Evolutionary conservation across 1,140 invertebrate genomes (phyloP).

Genomic region (Eufriesea mexicana): DNA sequence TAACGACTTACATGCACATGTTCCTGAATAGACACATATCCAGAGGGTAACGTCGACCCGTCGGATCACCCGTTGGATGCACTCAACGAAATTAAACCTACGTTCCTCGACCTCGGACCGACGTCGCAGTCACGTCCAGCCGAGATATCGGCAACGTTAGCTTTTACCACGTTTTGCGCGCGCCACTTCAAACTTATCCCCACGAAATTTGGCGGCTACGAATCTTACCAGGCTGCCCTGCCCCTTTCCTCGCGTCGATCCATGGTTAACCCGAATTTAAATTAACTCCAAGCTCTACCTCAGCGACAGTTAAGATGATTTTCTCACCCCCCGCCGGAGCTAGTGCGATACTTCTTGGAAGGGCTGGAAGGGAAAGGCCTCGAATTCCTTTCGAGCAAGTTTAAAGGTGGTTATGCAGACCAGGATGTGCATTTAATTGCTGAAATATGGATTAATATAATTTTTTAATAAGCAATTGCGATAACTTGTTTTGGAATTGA

Average conservation of each 20-base stretch:
- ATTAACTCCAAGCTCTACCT: background rate
- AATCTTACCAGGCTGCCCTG: background rate
- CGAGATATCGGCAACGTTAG: constrained; percentile 57
- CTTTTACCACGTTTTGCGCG: constrained; percentile 61
- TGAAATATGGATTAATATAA: too few species aligned
- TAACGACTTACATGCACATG: constrained; percentile 30
- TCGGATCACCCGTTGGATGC: constrained; percentile 76
- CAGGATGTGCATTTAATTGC: too few species aligned
- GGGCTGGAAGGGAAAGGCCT: too few species aligned
- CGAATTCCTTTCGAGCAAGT: too few species aligned
- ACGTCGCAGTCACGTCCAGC: constrained; percentile 63
- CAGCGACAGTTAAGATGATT: background rate
- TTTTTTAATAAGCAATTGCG: too few species aligned
- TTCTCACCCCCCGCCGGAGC: background rate
- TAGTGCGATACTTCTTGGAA: too few species aligned
- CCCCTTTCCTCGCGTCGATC: background rate
- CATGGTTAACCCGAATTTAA: background rate
- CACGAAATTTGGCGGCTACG: constrained; percentile 38
- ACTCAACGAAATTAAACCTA: constrained; percentile 81
- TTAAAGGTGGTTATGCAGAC: too few species aligned
- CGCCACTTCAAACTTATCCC: constrained; percentile 28
- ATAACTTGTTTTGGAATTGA: too few species aligned
- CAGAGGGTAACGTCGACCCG: constrained; percentile 52
- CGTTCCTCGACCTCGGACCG: constrained; percentile 66
- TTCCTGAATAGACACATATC: constrained; percentile 43